Percentiles rank a stretch among this genome's conserved stretches.
Evolutionary conservation across 2,888 invertebrate species (phyloP).

Genomic region (Hesperia comma): DNA sequence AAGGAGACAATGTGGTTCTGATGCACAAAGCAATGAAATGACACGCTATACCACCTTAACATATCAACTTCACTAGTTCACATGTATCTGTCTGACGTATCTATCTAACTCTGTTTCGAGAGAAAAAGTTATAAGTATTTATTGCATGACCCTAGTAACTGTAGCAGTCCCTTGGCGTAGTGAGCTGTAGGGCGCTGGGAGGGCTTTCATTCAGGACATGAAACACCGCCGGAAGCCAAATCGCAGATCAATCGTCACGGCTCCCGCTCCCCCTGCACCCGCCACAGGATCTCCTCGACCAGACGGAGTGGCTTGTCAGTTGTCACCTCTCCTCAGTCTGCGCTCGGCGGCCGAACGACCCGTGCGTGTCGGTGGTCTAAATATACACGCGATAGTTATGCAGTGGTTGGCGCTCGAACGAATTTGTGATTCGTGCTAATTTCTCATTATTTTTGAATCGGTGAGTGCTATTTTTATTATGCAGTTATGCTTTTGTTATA

Average conservation of each 20-base stretch:
- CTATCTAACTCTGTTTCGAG: no score
- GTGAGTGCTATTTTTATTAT: conserved; percentile 34
- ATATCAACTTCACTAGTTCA: no score
- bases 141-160: no score
- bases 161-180: neutral
- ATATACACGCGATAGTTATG: conserved; percentile 64
- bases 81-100: no score
- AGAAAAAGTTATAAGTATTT: no score
- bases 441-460: conserved; percentile 30
- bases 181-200: conserved; percentile 23
- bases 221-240: conserved; percentile 63
- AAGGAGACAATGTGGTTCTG: no score
- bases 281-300: conserved; percentile 56
- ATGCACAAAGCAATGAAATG: no score
- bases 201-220: conserved; percentile 68
- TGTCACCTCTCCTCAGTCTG: conserved; percentile 57
- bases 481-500: conserved; percentile 15
- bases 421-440: conserved; percentile 54
- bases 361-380: conserved; percentile 51
- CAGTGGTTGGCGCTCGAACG: conserved; percentile 59
- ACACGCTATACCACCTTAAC: no score
- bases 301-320: conserved; percentile 48
- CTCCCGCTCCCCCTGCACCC: conserved; percentile 50
- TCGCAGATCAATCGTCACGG: conserved; percentile 75
- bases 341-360: conserved; percentile 55